These are phyloP conservation scores for Pristionchus entomophagus DNA, from an alignment of 2,888 invertebrate genomes.

Conservation along the genomic window DNA sequence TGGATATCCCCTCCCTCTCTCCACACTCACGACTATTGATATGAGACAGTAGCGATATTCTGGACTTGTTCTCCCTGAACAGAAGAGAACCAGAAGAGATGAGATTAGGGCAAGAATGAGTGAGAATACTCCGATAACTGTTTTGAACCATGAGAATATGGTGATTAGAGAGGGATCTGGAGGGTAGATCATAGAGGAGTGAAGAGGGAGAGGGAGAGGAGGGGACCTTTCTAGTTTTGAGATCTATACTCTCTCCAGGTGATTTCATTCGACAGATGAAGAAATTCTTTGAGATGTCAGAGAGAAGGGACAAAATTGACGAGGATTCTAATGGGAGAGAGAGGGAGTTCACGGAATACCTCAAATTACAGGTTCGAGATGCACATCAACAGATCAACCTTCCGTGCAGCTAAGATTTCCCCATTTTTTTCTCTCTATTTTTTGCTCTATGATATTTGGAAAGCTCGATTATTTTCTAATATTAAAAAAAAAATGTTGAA, in stretches of 20 bases:
- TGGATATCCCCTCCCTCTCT: too few species aligned
- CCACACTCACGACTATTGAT: too few species aligned
- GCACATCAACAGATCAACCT: too few species aligned
- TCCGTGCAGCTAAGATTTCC: not conserved
- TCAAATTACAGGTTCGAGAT: not conserved
- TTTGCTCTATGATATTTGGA: not conserved
- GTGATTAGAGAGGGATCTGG: not conserved
- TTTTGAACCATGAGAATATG: conserved; percentile 1
- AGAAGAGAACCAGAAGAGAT: not conserved
- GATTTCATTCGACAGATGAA: not conserved
- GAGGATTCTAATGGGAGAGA: not conserved
- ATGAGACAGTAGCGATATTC: conserved; percentile 20
- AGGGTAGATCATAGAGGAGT: not conserved
- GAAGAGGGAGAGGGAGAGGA: not conserved
- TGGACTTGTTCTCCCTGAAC: not conserved
- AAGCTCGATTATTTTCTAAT: not conserved
- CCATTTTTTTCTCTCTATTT: not conserved
- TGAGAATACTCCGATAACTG: not conserved
- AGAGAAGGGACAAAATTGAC: not conserved
- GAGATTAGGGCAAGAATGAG: not conserved
- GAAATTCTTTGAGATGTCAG: too few species aligned
- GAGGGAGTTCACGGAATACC: not conserved
- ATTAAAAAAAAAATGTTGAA: not conserved
- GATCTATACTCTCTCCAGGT: not conserved
- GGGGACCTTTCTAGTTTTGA: not conserved